Conservation (phyloP, 2,797 vertebrate species). For the Leptodactylus fallax region DNA sequence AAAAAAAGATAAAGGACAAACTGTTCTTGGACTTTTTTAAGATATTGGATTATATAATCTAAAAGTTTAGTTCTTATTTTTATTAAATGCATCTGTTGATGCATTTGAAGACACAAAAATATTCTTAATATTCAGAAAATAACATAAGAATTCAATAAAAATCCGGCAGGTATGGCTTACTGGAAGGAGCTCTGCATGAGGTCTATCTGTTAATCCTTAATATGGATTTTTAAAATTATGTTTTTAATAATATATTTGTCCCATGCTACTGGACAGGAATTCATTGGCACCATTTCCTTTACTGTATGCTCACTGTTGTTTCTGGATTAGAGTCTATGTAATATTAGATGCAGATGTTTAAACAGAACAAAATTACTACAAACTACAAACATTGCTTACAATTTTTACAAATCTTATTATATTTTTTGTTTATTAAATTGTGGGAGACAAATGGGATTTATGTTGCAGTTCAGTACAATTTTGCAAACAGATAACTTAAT, state of each 20-base stretch:
- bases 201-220: slow-evolving; percentile 34
- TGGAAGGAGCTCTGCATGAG: slow-evolving; percentile 11
- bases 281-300: slow-evolving; percentile 34
- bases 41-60: neutral
- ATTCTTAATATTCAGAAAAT: slow-evolving; percentile 1
- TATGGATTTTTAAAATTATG: slow-evolving; percentile 44
- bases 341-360: slow-evolving; percentile 51
- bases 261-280: slow-evolving; percentile 49
- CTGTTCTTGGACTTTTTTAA: slow-evolving; percentile 21
- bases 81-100: slow-evolving; percentile 41
- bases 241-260: slow-evolving; percentile 54
- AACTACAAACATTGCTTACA: neutral
- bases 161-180: neutral
- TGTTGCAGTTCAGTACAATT: neutral
- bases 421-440: neutral
- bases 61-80: slow-evolving; percentile 14
- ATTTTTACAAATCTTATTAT: neutral
- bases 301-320: slow-evolving; percentile 6
- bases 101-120: neutral
- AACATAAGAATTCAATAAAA: slow-evolving; percentile 41
- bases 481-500: neutral
- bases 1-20: slow-evolving; percentile 4
- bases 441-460: neutral
- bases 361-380: slow-evolving; percentile 18
- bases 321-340: slow-evolving; percentile 31